Evolutionary conservation across 2,113 vertebrate genomes (phyloP).

Genomic region (Gymnogyps californianus): DNA sequence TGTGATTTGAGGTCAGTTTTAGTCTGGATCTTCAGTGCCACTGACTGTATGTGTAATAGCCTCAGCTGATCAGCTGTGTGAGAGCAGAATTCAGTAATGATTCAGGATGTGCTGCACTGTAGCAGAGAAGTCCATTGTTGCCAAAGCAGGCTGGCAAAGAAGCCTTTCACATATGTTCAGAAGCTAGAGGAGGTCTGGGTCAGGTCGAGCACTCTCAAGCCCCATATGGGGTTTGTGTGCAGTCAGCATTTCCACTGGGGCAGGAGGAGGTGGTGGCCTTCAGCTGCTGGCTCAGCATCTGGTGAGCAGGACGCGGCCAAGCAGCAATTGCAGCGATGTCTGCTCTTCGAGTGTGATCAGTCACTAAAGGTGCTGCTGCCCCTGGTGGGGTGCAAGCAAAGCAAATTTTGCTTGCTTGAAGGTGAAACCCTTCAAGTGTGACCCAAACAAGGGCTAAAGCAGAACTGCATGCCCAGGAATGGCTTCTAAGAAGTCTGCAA

Average conservation of each 20-base stretch:
- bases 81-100: neutral
- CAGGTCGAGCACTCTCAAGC: fast-evolving
- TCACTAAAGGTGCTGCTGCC: neutral
- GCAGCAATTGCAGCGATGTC: neutral
- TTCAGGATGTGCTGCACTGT: neutral
- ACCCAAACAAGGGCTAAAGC: neutral
- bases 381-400: neutral
- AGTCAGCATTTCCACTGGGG: neutral
- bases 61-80: neutral
- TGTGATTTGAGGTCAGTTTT: neutral
- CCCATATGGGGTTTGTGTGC: neutral
- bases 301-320: neutral
- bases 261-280: neutral
- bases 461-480: neutral
- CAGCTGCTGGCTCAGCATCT: neutral
- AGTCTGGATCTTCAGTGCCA: neutral
- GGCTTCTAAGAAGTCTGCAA: neutral
- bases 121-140: neutral
- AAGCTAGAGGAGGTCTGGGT: neutral
- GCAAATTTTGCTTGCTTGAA: neutral
- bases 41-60: neutral
- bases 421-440: neutral
- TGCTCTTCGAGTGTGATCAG: neutral
- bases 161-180: neutral
- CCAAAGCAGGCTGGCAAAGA: neutral